Evolutionary conservation across 2,113 vertebrate genomes (phyloP), one percentile per base, ranked within the genome.

Genomic region (Lepisosteus osseus): DNA sequence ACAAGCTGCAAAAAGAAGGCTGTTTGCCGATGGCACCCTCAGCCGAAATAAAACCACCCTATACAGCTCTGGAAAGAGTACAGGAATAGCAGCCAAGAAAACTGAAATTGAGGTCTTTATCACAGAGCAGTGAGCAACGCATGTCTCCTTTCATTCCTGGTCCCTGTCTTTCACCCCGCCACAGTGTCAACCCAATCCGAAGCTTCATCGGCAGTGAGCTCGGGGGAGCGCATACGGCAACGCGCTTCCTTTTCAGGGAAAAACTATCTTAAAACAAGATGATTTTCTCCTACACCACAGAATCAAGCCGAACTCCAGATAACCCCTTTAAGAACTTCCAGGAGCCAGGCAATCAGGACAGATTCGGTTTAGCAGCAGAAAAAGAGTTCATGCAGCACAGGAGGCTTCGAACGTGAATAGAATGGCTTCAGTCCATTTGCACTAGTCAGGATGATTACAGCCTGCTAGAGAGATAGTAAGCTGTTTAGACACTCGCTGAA

Each of bases 51-150:
- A 29, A 29, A 29, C 15, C 63, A 65, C 40, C 8, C 64, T 66
- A 17, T 12, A 42, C 62, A 43, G 62, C 40, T 65, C 62, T 42
- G 3, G 44, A 14, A 1, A 66, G 2, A 66, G 64, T 47, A 69
- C 69, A 76, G 77, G 74, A 68, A 47, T 68, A 80, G 71, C 73
- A 47, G 73, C 2, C 9, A 9, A 6, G 79, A 45, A 17, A 13
- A 45, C 73, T 72, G 74, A 80, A 76, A 64, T 70, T 80, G 73
- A 17, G 3, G 71, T 45, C 81, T 84, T 86, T 88, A 83, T 79
- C 68, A 44, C 64, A 45, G 64, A 75, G 75, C 63, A 4, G 72
- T 75, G 77, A 79, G 75, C 71, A 57, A 40, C 13, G 65, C 47
- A 64, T 61, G 47, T 51, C 47, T 51, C 47, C 9, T 51, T 51